Evolutionary conservation across 2,797 vertebrate species (phyloP).

Genomic region (Gallinago nigripennis): DNA sequence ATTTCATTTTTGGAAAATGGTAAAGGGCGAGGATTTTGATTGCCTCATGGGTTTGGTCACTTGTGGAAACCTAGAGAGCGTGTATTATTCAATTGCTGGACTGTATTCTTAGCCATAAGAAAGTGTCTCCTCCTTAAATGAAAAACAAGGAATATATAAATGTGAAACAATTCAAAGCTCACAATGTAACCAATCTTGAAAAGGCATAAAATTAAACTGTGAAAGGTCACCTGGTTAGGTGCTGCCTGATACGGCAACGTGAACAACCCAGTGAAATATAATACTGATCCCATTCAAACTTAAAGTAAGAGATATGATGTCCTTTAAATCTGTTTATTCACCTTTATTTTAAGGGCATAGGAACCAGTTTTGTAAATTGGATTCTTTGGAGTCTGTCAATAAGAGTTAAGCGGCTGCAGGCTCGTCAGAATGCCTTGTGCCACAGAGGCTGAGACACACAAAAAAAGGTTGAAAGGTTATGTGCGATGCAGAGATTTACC

Average conservation of each 20-base stretch:
- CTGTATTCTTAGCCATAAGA: background rate
- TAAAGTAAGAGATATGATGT: background rate
- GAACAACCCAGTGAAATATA: background rate
- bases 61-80: background rate
- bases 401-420: background rate
- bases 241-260: background rate
- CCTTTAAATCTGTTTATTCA: slow-evolving; percentile 61
- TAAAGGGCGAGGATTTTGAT: background rate
- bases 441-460: background rate
- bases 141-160: background rate
- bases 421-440: background rate
- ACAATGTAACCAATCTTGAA: background rate
- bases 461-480: background rate
- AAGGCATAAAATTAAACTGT: background rate
- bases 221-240: slow-evolving; percentile 26
- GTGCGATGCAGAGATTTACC: background rate
- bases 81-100: background rate
- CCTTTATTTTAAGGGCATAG: slow-evolving; percentile 50
- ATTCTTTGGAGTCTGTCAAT: slow-evolving; percentile 48
- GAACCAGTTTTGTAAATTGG: background rate
- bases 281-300: slow-evolving; percentile 6
- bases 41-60: background rate
- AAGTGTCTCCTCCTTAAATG: background rate
- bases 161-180: background rate
- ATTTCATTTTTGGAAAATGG: background rate